Evolutionary conservation across 2,797 vertebrate genomes (phyloP).

Genomic region (Macrochelys suwanniensis): DNA sequence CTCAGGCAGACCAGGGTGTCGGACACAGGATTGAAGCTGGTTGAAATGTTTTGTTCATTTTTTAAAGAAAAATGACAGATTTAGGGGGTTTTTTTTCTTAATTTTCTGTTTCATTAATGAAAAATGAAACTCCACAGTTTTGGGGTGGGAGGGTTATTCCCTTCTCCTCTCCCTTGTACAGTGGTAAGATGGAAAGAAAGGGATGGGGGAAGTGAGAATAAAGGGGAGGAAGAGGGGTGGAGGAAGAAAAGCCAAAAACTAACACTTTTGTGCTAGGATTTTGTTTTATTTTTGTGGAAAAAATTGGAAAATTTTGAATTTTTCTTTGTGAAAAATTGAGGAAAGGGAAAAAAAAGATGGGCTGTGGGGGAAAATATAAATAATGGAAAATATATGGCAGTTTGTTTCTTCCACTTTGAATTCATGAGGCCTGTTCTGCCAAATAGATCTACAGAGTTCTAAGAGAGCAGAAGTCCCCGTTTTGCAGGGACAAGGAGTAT

Average conservation of each 20-base stretch:
- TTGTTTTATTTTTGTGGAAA: background rate
- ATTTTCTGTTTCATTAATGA: background rate
- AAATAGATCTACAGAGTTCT: background rate
- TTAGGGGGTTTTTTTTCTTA: too few species aligned
- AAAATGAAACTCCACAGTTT: background rate
- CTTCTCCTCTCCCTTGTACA: background rate
- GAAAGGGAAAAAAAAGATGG: too few species aligned
- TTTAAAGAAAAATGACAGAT: background rate
- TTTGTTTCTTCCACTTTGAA: background rate
- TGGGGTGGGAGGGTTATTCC: too few species aligned
- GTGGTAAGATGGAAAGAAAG: background rate
- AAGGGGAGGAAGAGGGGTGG: background rate
- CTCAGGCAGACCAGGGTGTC: background rate
- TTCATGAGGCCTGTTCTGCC: background rate
- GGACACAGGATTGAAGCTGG: background rate
- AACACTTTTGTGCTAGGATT: background rate
- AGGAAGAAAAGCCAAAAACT: background rate
- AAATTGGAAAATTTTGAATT: background rate
- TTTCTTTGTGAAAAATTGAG: background rate
- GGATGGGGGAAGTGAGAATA: background rate
- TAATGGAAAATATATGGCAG: background rate
- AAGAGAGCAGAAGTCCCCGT: background rate
- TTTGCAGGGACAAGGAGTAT: background rate
- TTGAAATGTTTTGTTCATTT: background rate
- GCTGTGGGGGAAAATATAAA: background rate